Conservation (phyloP, 1,140 invertebrate species). For the Gonatopus flavifemur region DNA sequence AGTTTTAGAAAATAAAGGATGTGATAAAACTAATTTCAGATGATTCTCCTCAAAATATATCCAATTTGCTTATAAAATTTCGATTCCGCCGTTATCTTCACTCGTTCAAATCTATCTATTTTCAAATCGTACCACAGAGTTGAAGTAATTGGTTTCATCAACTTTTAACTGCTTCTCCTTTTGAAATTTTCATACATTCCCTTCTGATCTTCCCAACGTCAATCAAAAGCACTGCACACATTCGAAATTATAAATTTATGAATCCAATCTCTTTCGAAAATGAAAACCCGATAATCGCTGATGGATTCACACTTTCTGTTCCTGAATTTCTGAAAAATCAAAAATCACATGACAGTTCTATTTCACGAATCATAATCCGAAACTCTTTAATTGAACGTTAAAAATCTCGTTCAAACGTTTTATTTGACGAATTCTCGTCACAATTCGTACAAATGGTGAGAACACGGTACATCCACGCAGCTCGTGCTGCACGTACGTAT, state of each 20-base stretch:
- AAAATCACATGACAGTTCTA: conserved; percentile 8
- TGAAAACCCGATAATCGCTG: not conserved
- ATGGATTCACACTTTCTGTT: conserved; percentile 10
- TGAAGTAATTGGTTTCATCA: no score
- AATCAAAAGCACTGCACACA: conserved; percentile 4
- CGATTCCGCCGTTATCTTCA: no score
- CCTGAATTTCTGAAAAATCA: conserved; percentile 16
- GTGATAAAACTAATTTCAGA: no score
- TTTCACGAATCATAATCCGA: conserved; percentile 11
- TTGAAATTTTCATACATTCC: conserved; percentile 13
- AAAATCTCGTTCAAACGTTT: conserved; percentile 15
- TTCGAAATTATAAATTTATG: conserved; percentile 11
- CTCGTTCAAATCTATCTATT: no score
- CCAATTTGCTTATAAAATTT: no score
- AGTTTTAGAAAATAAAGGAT: no score
- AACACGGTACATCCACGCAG: no score
- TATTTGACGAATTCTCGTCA: not conserved
- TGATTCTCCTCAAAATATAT: no score
- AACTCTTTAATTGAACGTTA: conserved; percentile 22
- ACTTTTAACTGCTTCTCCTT: no score
- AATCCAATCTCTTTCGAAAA: not conserved
- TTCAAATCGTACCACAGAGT: no score
- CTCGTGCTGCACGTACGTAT: no score
- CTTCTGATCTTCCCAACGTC: conserved; percentile 6
- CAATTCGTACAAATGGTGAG: no score